Percentiles rank a stretch among this genome's conserved stretches.
These are phyloP conservation scores for Intellagama lesueurii DNA, from an alignment of 2,797 vertebrate genomes.

Conservation along the genomic window DNA sequence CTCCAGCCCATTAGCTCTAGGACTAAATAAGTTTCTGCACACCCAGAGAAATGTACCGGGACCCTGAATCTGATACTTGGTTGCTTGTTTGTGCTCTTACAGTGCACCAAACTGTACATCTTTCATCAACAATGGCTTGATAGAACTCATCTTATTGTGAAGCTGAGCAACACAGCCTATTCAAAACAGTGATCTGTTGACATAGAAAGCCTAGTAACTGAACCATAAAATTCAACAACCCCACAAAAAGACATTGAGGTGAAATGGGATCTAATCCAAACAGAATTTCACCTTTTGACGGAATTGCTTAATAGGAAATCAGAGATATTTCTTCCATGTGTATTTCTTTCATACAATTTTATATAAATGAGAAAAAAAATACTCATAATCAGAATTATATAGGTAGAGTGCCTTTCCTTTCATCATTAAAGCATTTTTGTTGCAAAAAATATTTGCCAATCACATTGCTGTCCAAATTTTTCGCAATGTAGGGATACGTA, in stretches of 20 bases:
- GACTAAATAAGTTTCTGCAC: slow-evolving; percentile 6
- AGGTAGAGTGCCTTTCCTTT: too few relatives aligned
- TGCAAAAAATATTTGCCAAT: too few relatives aligned
- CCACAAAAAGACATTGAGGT: not conserved
- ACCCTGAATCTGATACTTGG: not conserved
- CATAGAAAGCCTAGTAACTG: not conserved
- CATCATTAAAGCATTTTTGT: too few relatives aligned
- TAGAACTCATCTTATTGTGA: not conserved
- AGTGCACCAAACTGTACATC: not conserved
- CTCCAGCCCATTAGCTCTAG: not conserved
- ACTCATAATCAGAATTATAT: too few relatives aligned
- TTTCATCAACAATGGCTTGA: not conserved
- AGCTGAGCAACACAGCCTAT: not conserved
- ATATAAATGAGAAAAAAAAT: not conserved
- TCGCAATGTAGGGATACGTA: too few relatives aligned
- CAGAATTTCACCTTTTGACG: not conserved
- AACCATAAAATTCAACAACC: not conserved
- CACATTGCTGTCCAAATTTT: too few relatives aligned
- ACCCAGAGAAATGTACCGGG: not conserved
- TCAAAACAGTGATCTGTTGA: not conserved
- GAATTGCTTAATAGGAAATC: not conserved
- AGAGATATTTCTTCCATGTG: not conserved
- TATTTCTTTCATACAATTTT: not conserved
- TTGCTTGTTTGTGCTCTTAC: too few relatives aligned
- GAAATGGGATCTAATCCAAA: not conserved